A percentile compares a stretch with the other conserved stretches of the same genome.
phyloP scores from a whole-genome alignment of 1,140 invertebrate species.

The Brachionus manjavacas region DNA sequence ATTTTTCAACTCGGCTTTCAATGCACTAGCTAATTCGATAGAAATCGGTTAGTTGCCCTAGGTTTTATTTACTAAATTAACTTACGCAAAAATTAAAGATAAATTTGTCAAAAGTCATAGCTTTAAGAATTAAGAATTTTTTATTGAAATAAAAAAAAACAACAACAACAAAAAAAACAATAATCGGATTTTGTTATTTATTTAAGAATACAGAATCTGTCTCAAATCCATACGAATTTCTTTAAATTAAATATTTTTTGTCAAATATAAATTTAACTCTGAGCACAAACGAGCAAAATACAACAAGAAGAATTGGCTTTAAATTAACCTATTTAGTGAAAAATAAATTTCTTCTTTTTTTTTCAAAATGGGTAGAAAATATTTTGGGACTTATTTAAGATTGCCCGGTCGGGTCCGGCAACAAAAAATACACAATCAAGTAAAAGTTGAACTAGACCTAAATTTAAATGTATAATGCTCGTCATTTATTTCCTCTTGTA shows the following conservation, averaged over 20 bases:
- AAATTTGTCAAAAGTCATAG: neutral
- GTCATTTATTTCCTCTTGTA: constrained; percentile 3
- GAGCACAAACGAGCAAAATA: neutral
- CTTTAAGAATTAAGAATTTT: neutral
- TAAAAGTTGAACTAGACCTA: neutral
- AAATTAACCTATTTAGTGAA: constrained; percentile 20
- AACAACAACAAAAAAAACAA: neutral
- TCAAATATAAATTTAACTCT: neutral
- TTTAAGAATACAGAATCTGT: neutral
- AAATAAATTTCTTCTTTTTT: neutral
- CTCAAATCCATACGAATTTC: neutral
- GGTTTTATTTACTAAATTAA: neutral
- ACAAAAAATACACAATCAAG: neutral
- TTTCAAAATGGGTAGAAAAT: neutral
- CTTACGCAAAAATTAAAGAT: neutral
- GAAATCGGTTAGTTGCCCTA: neutral
- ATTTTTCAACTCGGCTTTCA: neutral
- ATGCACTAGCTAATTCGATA: neutral
- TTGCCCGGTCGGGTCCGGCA: neutral
- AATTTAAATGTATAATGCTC: neutral
- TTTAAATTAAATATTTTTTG: neutral
- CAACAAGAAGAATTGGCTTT: neutral
- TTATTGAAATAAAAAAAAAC: neutral
- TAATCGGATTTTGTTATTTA: neutral
- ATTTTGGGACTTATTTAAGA: neutral